Evolutionary conservation across 2,888 invertebrate species (phyloP).

Genomic region (Limnephilus marmoratus): DNA sequence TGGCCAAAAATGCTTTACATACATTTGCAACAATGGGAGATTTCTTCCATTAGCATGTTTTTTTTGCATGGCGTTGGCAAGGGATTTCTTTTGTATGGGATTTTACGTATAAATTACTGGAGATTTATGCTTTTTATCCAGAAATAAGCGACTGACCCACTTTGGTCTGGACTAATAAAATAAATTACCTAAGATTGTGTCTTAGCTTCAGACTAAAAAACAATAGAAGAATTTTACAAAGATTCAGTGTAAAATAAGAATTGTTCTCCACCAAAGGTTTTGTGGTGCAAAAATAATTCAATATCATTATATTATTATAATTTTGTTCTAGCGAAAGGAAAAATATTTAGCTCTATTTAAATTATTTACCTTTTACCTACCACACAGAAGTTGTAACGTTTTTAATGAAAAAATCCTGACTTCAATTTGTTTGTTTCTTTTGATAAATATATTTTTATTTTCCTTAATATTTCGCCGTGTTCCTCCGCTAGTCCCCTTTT

Average conservation of each 20-base stretch:
- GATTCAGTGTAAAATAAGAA: background rate
- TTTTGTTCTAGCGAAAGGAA: no score
- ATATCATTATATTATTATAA: no score
- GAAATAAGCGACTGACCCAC: conserved; percentile 54
- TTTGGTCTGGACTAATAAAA: conserved; percentile 52
- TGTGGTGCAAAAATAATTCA: no score
- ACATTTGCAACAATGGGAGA: background rate
- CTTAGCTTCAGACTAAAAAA: background rate
- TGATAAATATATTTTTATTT: no score
- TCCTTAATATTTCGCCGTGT: no score
- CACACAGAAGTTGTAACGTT: no score
- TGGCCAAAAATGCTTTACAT: background rate
- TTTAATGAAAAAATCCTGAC: no score
- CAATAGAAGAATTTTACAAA: background rate
- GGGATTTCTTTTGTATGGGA: background rate
- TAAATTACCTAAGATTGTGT: conserved; percentile 5
- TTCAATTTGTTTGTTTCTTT: no score
- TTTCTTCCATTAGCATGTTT: background rate
- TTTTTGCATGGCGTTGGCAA: background rate
- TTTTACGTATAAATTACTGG: conserved; percentile 7
- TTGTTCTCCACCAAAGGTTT: background rate
- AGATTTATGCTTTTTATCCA: conserved; percentile 46
- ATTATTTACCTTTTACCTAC: no score
- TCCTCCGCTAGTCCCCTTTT: no score
- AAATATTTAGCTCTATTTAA: no score